phyloP scores from a whole-genome alignment of 92 coral and sea anemone species.

The Bergia sp. region DNA sequence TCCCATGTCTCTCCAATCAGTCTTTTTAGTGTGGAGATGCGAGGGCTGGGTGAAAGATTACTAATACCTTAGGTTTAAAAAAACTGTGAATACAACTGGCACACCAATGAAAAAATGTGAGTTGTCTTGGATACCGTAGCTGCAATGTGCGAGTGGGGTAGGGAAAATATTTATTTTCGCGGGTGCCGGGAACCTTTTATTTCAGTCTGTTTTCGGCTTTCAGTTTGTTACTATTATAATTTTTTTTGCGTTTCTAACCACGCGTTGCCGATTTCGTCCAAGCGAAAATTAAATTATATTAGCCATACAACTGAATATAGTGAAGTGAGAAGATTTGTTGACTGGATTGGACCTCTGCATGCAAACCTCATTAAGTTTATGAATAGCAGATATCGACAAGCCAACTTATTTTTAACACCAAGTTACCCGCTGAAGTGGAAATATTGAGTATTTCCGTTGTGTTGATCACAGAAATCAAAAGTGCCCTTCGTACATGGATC shows the following conservation, averaged over 20 bases:
- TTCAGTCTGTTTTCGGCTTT: too few species aligned
- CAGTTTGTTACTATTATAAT: neutral
- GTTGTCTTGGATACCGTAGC: too few species aligned
- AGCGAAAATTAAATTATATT: neutral
- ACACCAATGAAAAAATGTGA: too few species aligned
- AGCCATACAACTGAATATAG: neutral
- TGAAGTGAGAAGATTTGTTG: neutral
- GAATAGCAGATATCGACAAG: neutral
- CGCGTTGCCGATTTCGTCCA: neutral
- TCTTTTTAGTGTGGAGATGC: too few species aligned
- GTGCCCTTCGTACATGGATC: neutral
- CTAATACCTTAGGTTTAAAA: too few species aligned
- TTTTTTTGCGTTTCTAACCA: neutral
- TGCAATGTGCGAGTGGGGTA: too few species aligned
- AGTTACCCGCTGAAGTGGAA: neutral
- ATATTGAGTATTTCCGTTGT: neutral
- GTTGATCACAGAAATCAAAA: neutral
- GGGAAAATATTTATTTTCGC: too few species aligned
- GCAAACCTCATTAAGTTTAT: neutral
- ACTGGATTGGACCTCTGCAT: slow-evolving; percentile 2
- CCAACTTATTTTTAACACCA: neutral
- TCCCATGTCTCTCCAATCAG: too few species aligned
- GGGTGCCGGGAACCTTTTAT: neutral
- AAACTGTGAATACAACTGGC: too few species aligned
- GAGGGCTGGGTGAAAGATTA: too few species aligned